Evolutionary conservation across 2,888 invertebrate genomes (phyloP), one percentile per base, ranked within the genome.

Genomic region (Panzeria rudis): DNA sequence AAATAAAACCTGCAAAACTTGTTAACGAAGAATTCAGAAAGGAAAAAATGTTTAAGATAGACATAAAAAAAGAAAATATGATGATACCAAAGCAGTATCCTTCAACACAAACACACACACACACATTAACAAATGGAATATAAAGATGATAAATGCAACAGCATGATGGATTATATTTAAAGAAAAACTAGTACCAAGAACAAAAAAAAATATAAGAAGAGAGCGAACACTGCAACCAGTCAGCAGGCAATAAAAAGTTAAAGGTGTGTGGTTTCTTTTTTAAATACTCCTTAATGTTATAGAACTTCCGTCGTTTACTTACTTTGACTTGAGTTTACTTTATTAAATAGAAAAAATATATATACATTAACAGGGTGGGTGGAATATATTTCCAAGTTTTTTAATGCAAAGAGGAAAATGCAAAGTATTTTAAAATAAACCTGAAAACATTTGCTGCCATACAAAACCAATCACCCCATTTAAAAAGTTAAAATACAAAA

Each of bases 111-210:
- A 15, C 3, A 69, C 52, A 35, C 35, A 64, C 17, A 59, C 20
- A 32, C 11, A 17, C 17, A 72, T 32, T n/a, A 54, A 61, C 35
- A 62, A 54, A 44, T 54, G 38, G 15, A 54, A 66, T n/a, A 66
- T 32, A 50, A 32, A 62, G 71, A 64, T 71, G 62, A 47, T 80
- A 66, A 72, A 59, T 80, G 23, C 47, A 35, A 25, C 64, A 25
- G 79, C 64, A 84, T 80, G 84, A 84, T 84, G 79, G 69, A 80
- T 76, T 76, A 59, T 59, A 71, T 54, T 72, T 72, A 41, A 59
- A 59, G 29, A 17, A 62, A 29, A 23, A 66, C 17, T 20, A 50
- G 56, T 35, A 44, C 25, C 32, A 23, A 44, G 35, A 25, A 61
- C 9, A 61, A 29, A 29, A 29, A 29, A 52, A 52, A 35, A 29